A percentile compares a stretch with the other conserved stretches of the same genome.
These are phyloP conservation scores for Mungos mungo DNA, from an alignment of 2,113 vertebrate species.

Conservation along the genomic window DNA sequence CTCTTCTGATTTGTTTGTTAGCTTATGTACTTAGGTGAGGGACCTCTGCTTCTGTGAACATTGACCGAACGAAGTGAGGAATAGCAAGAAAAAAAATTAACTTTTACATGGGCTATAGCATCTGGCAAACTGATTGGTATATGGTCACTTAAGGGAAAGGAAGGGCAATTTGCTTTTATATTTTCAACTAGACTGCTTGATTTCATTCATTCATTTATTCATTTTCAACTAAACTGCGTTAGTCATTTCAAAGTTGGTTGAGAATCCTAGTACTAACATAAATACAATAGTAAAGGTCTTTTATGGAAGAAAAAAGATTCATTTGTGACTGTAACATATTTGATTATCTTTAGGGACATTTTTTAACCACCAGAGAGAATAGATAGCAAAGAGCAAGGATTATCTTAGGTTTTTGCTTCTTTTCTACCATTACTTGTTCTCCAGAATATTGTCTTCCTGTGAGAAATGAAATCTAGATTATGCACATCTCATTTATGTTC, in stretches of 20 bases:
- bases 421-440: background rate
- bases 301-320: background rate
- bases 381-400: background rate
- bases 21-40: background rate
- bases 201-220: background rate
- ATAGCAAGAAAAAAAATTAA: background rate
- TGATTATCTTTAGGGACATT: background rate
- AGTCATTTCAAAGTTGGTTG: background rate
- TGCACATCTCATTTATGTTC: background rate
- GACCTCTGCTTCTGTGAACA: background rate
- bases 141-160: background rate
- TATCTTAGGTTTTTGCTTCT: background rate
- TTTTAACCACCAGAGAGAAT: background rate
- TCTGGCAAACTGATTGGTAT: background rate
- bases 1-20: slow-evolving; percentile 5
- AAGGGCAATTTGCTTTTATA: background rate
- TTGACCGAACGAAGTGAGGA: background rate
- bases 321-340: background rate
- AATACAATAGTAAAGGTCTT: background rate
- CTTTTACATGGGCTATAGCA: background rate
- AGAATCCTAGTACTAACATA: background rate
- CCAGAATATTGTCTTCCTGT: background rate
- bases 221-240: background rate
- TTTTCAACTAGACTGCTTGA: background rate
- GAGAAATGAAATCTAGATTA: background rate